Evolutionary conservation across 1,140 invertebrate genomes (phyloP).

Genomic region (Lucilia cuprina): DNA sequence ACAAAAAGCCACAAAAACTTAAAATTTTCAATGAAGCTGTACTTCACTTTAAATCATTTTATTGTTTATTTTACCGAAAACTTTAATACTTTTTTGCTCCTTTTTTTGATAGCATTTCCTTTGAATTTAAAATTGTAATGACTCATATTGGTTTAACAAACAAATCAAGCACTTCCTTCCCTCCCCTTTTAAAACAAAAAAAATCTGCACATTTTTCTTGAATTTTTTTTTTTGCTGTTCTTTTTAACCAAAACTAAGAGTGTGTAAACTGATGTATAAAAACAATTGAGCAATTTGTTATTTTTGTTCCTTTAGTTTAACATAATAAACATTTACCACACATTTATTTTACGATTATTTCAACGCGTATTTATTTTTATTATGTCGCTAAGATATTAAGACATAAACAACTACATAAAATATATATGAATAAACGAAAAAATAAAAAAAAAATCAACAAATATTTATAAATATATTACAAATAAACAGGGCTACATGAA

Average conservation of each 20-base stretch:
- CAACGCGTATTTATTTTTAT: constrained; percentile 33
- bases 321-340: constrained; percentile 29
- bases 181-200: neutral
- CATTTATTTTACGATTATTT: constrained; percentile 35
- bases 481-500: neutral
- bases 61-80: too few relatives aligned
- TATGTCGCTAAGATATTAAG: constrained; percentile 34
- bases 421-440: neutral
- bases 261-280: neutral
- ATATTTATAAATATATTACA: neutral
- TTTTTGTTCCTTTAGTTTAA: constrained; percentile 4
- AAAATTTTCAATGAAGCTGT: too few relatives aligned
- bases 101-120: neutral
- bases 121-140: neutral
- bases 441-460: neutral
- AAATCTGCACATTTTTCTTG: neutral
- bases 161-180: neutral
- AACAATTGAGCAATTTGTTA: constrained; percentile 3
- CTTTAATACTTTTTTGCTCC: too few relatives aligned
- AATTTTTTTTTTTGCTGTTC: neutral
- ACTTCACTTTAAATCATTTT: too few relatives aligned
- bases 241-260: too few relatives aligned
- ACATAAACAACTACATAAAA: constrained; percentile 26
- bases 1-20: too few relatives aligned
- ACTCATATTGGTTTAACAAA: neutral